Conservation (phyloP, 2,797 vertebrate species). For the Sitta carolinensis region DNA sequence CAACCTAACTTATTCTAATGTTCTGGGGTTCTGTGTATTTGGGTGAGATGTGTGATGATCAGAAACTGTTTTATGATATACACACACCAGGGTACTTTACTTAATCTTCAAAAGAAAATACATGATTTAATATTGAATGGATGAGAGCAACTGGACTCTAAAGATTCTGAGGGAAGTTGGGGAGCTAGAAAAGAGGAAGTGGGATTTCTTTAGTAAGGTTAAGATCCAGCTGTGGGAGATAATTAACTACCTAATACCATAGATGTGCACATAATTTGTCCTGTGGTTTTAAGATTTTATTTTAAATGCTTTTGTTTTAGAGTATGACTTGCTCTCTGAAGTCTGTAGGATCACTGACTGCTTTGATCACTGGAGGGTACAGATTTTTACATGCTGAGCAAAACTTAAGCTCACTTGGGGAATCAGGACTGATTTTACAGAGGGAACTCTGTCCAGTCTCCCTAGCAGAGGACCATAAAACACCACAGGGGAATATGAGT, state of each 20-base stretch:
- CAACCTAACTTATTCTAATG: neutral
- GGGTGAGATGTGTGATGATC: neutral
- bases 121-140: neutral
- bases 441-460: neutral
- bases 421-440: neutral
- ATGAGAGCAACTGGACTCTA: neutral
- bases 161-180: neutral
- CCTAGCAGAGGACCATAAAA: neutral
- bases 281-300: slow-evolving; percentile 28
- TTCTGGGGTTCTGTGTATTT: neutral
- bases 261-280: slow-evolving; percentile 23
- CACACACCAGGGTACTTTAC: neutral
- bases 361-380: slow-evolving; percentile 21
- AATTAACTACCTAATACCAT: slow-evolving; percentile 35
- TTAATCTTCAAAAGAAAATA: neutral
- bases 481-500: neutral
- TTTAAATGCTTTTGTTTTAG: slow-evolving; percentile 34
- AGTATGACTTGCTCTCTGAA: slow-evolving; percentile 15
- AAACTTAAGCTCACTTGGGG: neutral
- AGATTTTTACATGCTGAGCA: slow-evolving; percentile 16
- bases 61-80: neutral
- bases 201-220: slow-evolving; percentile 5
- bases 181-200: neutral
- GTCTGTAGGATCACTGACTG: neutral
- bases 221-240: slow-evolving; percentile 29